Evolutionary conservation across 1,140 invertebrate species (phyloP).

Genomic region (Pseudobourletiella spinata): DNA sequence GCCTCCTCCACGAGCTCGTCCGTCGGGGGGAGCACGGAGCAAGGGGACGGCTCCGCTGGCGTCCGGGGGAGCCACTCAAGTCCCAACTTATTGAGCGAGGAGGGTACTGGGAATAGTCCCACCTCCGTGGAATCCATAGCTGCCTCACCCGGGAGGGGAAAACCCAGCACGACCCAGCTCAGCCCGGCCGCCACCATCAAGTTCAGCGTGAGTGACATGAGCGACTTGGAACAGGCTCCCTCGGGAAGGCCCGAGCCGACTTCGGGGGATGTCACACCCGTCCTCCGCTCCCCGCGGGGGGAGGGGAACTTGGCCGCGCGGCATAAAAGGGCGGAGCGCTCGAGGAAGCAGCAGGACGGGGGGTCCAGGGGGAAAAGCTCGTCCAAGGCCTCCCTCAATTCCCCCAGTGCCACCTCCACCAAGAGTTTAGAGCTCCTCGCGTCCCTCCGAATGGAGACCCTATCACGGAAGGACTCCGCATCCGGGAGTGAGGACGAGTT

Average conservation of each 20-base stretch:
- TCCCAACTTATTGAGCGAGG: too few relatives aligned
- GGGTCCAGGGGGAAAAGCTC: too few relatives aligned
- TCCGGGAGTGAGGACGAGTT: constrained; percentile 74
- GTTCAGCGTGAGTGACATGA: constrained; percentile 32
- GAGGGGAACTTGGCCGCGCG: not conserved
- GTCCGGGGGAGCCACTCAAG: constrained; percentile 1
- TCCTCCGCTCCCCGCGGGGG: not conserved
- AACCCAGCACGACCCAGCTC: not conserved
- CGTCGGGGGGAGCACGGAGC: too few relatives aligned
- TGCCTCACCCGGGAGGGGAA: not conserved
- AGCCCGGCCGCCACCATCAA: constrained; percentile 6
- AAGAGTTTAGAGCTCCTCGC: constrained; percentile 61
- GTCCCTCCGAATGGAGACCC: constrained; percentile 83
- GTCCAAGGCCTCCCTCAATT: constrained; percentile 45
- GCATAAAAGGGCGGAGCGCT: too few relatives aligned
- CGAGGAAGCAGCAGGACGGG: too few relatives aligned
- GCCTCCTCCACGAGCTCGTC: constrained; percentile 25
- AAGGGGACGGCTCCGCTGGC: too few relatives aligned
- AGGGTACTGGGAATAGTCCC: too few relatives aligned
- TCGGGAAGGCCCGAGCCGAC: too few relatives aligned
- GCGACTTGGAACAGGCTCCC: not conserved
- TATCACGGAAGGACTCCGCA: constrained; percentile 65
- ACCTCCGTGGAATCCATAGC: too few relatives aligned
- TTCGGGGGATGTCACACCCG: not conserved
- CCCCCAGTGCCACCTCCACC: constrained; percentile 56